Base-by-base conservation (phyloP, 2,113 vertebrate genomes). In the Channa maculata region DNA sequence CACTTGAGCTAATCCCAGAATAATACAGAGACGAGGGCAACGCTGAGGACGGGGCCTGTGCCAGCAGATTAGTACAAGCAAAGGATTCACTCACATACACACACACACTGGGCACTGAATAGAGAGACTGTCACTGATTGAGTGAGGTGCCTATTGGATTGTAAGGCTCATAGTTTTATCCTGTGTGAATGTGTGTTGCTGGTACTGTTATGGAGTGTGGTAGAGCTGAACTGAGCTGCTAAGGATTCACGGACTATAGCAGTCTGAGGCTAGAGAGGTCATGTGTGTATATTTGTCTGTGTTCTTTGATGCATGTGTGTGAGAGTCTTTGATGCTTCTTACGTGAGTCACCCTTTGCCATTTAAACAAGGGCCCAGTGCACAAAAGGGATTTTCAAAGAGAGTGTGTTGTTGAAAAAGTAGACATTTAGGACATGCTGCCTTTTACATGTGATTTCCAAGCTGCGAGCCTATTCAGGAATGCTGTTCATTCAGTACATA, bases 11-110 rank as follows among this genome's bases (percentile, higher is more conserved):
- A 92, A 92, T 91, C 86, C 86, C 80, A 77, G 84, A 90, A 91
- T 90, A 90, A 90, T 89, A 83, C 62, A 3, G 73, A 76, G 85
- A 82, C 2, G 75, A 87, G 87, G 87, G 84, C 82, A 79, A 73
- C 8, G 38, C 70, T 77, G 88, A 86, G 87, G 80, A 89, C 15
- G 69, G 75, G 73, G 80, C 66, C 75, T 79, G 73, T 68, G 83
- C 88, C 81, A 88, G 79, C 84, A 91, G 89, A 90, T 92, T 92
- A 92, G 88, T 66, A 71, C 76, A 66, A 77, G 88, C 83, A 85
- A 79, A 83, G 82, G 84, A 91, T 86, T 89, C 81, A 64, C 75
- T 61, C 74, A 44, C 68, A 73, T 63, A 85, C 8, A 73, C 72
- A 78, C 59, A 80, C 43, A 44, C 41, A 65, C 52, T 66, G 73